phyloP scores from a whole-genome alignment of 2,888 invertebrate species.

The Macrosiphum euphorbiae region DNA sequence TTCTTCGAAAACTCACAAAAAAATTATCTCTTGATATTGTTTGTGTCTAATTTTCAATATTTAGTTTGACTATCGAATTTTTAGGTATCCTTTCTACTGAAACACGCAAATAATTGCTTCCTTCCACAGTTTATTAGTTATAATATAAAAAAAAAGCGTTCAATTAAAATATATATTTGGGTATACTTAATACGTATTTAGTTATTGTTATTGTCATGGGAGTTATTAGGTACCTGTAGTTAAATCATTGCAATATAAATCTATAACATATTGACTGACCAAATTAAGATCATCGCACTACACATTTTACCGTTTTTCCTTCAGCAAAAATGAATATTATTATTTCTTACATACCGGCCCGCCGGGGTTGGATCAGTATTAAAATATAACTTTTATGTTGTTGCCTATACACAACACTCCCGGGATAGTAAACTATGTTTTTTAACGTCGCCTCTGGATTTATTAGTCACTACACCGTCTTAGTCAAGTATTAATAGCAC shows the following conservation, averaged over 20 bases:
- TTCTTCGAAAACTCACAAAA: no score
- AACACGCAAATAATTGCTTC: no score
- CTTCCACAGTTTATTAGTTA: no score
- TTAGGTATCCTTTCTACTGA: no score
- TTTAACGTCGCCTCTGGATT: constrained; percentile 45
- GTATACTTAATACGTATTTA: no score
- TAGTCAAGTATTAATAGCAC: constrained; percentile 56
- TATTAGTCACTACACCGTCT: constrained; percentile 47
- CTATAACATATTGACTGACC: background rate
- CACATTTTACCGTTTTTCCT: background rate
- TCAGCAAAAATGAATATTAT: background rate
- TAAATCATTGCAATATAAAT: background rate
- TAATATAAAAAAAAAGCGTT: no score
- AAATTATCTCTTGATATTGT: no score
- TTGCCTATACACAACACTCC: background rate
- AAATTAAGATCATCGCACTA: background rate
- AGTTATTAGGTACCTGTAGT: no score
- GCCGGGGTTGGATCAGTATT: background rate
- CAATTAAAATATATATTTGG: no score
- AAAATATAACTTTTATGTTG: constrained; percentile 2
- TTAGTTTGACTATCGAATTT: no score
- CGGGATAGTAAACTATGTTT: constrained; percentile 1
- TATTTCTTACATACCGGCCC: background rate
- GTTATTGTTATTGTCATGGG: no score
- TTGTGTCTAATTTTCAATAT: no score